Evolutionary conservation across 2,113 vertebrate species (phyloP).

Genomic region (Eulemur macaco): DNA sequence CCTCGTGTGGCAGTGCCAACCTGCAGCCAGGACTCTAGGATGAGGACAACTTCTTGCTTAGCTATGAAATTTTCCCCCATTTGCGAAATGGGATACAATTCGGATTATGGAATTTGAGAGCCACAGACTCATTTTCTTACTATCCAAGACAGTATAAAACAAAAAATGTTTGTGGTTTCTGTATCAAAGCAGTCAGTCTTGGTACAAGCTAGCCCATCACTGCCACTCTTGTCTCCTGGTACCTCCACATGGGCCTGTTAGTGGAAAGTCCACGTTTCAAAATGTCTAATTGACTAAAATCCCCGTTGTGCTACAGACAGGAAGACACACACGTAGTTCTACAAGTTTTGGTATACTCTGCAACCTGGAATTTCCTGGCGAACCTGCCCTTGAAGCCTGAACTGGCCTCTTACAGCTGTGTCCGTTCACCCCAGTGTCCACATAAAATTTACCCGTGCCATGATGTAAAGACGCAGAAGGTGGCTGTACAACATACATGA

Average conservation of each 20-base stretch:
- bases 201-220: accelerated
- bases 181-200: no score
- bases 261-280: neutral
- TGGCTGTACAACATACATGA: neutral
- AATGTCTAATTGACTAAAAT: neutral
- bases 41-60: no score
- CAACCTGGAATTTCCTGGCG: neutral
- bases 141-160: neutral
- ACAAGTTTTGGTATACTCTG: neutral
- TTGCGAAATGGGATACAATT: neutral
- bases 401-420: no score
- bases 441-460: accelerated
- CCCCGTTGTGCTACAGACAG: accelerated
- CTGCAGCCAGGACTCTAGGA: neutral
- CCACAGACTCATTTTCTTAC: neutral
- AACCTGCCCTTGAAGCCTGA: accelerated
- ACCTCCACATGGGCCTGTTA: accelerated
- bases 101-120: neutral
- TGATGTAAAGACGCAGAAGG: accelerated
- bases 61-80: neutral
- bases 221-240: no score
- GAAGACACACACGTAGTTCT: neutral
- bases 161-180: neutral
- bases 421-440: no score
- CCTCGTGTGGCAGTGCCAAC: no score